Percentiles rank a stretch among this genome's conserved stretches.
Evolutionary conservation across 2,797 vertebrate species (phyloP).

Genomic region (Margarornis squamiger): DNA sequence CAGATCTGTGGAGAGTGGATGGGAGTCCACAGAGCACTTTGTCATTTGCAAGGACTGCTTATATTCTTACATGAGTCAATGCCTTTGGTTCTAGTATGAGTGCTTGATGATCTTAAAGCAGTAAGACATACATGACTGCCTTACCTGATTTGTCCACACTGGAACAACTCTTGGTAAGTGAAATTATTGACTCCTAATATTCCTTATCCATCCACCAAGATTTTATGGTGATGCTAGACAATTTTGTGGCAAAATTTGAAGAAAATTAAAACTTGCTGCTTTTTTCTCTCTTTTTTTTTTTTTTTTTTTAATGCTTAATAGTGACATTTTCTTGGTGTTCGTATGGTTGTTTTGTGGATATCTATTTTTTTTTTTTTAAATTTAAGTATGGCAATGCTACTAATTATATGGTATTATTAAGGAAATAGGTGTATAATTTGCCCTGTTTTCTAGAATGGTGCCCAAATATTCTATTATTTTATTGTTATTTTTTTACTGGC

Average conservation of each 20-base stretch:
- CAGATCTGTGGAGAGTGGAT: background rate
- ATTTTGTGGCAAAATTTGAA: background rate
- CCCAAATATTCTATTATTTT: background rate
- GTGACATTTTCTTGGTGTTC: background rate
- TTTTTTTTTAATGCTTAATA: background rate
- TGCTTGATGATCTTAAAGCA: background rate
- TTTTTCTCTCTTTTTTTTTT: background rate
- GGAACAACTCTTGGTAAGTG: background rate
- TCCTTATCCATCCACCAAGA: background rate
- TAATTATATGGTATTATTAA: background rate
- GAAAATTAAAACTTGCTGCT: background rate
- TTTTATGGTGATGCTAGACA: background rate
- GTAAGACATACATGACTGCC: background rate
- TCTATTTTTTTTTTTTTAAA: background rate
- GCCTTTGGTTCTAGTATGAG: background rate
- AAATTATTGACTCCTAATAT: background rate
- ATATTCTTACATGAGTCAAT: background rate
- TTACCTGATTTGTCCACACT: background rate
- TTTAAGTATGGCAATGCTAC: background rate
- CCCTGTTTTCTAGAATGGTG: background rate
- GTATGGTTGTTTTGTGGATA: background rate
- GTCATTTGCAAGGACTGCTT: background rate
- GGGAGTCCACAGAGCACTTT: background rate
- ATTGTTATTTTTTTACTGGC: background rate
- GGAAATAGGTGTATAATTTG: background rate